A percentile compares a stretch with the other conserved stretches of the same genome.
Evolutionary conservation across 1,140 invertebrate species (phyloP).

Genomic region (Pseudoatta argentina): DNA sequence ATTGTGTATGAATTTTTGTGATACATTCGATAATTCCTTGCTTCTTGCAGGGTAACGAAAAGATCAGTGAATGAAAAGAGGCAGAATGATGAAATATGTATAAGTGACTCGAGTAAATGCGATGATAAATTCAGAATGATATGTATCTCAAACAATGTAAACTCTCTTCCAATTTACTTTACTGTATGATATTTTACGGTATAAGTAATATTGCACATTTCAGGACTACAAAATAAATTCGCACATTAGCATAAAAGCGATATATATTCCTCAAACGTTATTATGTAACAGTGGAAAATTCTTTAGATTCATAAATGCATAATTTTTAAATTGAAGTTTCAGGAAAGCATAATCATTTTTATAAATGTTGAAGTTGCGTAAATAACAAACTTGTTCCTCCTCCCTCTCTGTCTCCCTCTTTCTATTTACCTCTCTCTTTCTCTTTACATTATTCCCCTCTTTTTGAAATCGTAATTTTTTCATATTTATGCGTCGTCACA

Average conservation of each 20-base stretch:
- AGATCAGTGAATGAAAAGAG: neutral
- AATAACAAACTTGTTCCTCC: neutral
- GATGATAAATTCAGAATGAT: constrained; percentile 1
- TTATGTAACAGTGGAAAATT: neutral
- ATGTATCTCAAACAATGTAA: neutral
- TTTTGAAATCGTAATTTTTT: constrained; percentile 30
- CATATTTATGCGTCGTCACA: constrained; percentile 42
- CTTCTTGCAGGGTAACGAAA: neutral
- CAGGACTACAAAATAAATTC: neutral
- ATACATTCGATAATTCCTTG: neutral
- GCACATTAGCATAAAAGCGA: neutral
- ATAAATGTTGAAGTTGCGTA: neutral
- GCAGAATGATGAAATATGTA: neutral
- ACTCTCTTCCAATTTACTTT: constrained; percentile 2
- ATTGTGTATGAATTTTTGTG: neutral
- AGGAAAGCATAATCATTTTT: neutral
- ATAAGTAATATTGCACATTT: neutral
- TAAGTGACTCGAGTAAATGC: neutral
- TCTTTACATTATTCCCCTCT: neutral
- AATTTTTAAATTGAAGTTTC: constrained; percentile 2
- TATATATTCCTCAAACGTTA: constrained; percentile 1
- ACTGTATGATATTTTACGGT: neutral
- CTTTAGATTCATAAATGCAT: neutral
- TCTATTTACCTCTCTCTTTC: neutral
- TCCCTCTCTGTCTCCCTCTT: too few species aligned